phyloP scores from a whole-genome alignment of 2,113 vertebrate genomes.

The Blennius ocellaris region DNA sequence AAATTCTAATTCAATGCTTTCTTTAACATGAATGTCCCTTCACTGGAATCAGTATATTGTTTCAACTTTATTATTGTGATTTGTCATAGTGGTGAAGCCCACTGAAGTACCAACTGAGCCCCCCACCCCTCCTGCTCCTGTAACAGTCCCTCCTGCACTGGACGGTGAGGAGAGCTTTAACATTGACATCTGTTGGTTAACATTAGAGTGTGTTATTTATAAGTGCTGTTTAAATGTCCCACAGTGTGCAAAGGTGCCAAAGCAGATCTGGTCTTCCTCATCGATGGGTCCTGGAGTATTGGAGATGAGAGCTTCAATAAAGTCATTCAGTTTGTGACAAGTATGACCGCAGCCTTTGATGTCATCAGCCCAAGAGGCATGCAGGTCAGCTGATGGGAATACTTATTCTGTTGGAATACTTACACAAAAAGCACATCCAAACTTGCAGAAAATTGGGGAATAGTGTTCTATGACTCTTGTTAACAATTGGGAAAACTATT shows the following conservation, averaged over 20 bases:
- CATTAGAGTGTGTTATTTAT: neutral
- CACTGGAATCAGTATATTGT: neutral
- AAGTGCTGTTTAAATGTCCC: neutral
- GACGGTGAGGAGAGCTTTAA: conserved; percentile 86
- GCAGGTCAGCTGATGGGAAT: conserved; percentile 85
- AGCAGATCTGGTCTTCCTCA: conserved; percentile 97
- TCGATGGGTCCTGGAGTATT: conserved; percentile 99
- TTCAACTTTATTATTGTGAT: neutral
- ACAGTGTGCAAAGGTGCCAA: conserved; percentile 96
- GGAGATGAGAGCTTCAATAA: conserved; percentile 98
- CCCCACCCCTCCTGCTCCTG: conserved; percentile 91
- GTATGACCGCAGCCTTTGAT: conserved; percentile 95
- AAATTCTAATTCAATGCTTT: neutral
- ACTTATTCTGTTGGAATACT: neutral
- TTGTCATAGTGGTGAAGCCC: conserved; percentile 89
- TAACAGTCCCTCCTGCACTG: conserved; percentile 90
- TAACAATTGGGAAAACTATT: too few relatives aligned
- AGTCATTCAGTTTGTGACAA: conserved; percentile 96
- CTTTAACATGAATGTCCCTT: neutral
- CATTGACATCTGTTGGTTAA: neutral
- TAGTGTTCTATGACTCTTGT: too few relatives aligned
- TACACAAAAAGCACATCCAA: too few relatives aligned
- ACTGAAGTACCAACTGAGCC: conserved; percentile 91
- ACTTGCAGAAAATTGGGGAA: too few relatives aligned
- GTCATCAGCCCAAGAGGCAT: conserved; percentile 90